Evolutionary conservation across 2,113 vertebrate genomes (phyloP).

Genomic region (Speoplatyrhinus poulsoni): DNA sequence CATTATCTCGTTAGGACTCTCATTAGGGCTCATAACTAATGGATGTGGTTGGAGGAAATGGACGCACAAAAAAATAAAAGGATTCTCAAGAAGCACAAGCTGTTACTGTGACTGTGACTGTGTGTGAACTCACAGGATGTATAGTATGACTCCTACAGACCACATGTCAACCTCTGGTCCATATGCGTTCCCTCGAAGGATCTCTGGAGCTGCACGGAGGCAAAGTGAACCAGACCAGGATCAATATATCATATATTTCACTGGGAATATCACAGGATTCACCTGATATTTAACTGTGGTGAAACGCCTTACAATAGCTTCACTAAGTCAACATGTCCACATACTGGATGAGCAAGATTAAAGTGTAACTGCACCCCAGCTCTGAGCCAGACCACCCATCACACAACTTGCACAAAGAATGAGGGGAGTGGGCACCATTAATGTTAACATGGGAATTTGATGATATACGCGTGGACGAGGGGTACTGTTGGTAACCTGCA

Average conservation of each 20-base stretch:
- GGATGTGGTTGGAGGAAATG: background rate
- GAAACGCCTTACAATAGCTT: too few species aligned
- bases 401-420: too few species aligned
- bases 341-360: too few species aligned
- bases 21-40: background rate
- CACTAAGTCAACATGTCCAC: too few species aligned
- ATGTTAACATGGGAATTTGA: too few species aligned
- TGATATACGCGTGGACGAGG: too few species aligned
- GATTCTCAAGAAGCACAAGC: background rate
- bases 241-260: background rate
- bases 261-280: too few species aligned
- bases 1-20: background rate
- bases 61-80: background rate
- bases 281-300: too few species aligned
- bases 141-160: conserved; percentile 90
- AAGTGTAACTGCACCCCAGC: too few species aligned
- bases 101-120: background rate
- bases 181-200: conserved; percentile 84
- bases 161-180: conserved; percentile 91
- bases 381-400: too few species aligned
- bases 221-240: conserved; percentile 10
- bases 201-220: conserved; percentile 81
- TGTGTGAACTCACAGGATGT: conserved; percentile 85
- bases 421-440: too few species aligned
- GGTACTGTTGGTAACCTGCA: too few species aligned